Evolutionary conservation across 2,888 invertebrate genomes (phyloP).

Genomic region (Sarcophaga variegata): DNA sequence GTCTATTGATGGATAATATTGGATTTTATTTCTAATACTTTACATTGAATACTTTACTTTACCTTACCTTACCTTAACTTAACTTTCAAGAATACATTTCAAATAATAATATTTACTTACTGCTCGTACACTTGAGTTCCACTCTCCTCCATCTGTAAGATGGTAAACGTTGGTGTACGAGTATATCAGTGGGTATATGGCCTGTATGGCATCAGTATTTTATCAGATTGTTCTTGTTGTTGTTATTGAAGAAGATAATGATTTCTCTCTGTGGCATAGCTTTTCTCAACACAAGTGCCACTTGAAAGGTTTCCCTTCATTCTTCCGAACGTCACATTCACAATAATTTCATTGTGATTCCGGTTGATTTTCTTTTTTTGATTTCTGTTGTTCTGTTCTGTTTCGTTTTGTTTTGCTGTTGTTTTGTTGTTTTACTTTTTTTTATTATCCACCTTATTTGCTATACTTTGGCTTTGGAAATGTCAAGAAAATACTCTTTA

Average conservation of each 20-base stretch:
- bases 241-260: conserved; percentile 57
- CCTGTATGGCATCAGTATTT: neutral
- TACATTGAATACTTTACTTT: neutral
- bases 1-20: conserved; percentile 53
- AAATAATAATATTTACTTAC: conserved; percentile 56
- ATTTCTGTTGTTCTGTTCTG: conserved; percentile 7
- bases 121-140: neutral
- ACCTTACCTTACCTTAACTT: neutral
- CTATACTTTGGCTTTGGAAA: conserved; percentile 26
- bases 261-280: conserved; percentile 49
- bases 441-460: conserved; percentile 42
- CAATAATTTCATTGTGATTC: conserved; percentile 31
- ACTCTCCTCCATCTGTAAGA: neutral
- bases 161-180: neutral
- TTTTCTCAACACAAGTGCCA: conserved; percentile 51
- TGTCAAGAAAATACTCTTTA: conserved; percentile 1
- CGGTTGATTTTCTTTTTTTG: conserved; percentile 11
- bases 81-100: conserved; percentile 37
- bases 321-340: conserved; percentile 23
- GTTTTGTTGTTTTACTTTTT: conserved; percentile 41
- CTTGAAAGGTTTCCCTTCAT: conserved; percentile 61
- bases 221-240: neutral
- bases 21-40: conserved; percentile 53
- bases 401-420: conserved; percentile 30
- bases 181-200: neutral